Base-by-base conservation (phyloP, 2,888 invertebrate genomes). In the Acronicta alni region DNA sequence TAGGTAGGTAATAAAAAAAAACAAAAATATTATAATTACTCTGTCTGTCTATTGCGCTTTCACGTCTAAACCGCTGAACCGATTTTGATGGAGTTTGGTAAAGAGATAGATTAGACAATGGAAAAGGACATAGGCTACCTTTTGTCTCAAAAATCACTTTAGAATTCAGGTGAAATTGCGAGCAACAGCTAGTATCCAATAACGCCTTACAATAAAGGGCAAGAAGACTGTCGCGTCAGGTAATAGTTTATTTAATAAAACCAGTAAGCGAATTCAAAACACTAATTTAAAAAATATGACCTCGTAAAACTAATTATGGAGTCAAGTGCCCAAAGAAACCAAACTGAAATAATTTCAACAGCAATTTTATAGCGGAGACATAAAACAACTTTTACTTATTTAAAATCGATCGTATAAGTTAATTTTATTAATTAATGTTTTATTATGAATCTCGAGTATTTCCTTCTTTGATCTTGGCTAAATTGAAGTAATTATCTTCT, bases 261-360 rank as follows among this genome's bases (percentile, higher is more conserved):
- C 67, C 16, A 56, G 57, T 48, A 41, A 52, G 32, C 37, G 44
- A 16, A 43, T 51, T 48, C 42, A 53, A 57, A 54, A 57, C 46
- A 38, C 52, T 54, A 55, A 60, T 64, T 61, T 51, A 45, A 73
- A n/a, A 77, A 67, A 64, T 74, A 77, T 72, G 35, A 52, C 51
- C 49, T 51, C 59, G 53, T 75, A 75, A 73, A 77, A 67, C 39
- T 59, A 69, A 68, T 70, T 67, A 61, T 42, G 43, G 42, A 51
- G 53, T 62, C 62, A 61, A 57, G 43, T 54, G 54, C 58, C 44
- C 48, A 67, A 55, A 46, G 52, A 69, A 57, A 70, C 54, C 67
- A 42, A 30, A 56, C 48, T 45, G 37, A 26, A 16, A 26, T 67
- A 66, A 65, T 77, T 75, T 48, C 52, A 60, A 64, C 62, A 49